Percentiles rank a stretch among this genome's conserved stretches.
These are phyloP conservation scores for Greenwoodochromis staneri DNA, from an alignment of 2,113 vertebrate genomes.

Conservation along the genomic window DNA sequence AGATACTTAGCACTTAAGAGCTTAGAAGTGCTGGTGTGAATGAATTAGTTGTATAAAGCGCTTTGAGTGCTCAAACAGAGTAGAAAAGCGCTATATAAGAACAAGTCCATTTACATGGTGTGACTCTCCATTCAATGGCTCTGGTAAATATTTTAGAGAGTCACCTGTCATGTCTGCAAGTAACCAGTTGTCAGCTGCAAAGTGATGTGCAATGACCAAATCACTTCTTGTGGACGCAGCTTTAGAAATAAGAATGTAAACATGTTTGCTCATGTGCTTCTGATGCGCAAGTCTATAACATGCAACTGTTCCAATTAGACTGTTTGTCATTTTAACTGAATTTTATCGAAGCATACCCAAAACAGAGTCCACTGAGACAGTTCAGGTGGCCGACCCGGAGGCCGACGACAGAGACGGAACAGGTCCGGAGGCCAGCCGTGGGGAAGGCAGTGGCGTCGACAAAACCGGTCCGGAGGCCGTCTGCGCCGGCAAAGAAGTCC, in stretches of 20 bases:
- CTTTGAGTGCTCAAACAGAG: not conserved
- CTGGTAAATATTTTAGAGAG: not conserved
- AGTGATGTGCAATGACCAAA: not conserved
- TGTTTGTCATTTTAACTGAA: not conserved
- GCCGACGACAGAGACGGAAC: rapidly evolving
- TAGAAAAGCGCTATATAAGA: not conserved
- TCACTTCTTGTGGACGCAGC: not conserved
- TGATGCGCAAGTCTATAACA: not conserved
- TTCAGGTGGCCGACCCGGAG: not conserved
- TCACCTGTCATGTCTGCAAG: not conserved
- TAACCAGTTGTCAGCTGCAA: not conserved
- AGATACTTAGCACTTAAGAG: not conserved
- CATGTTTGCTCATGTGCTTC: not conserved
- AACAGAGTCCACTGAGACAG: not conserved
- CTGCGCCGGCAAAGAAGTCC: not conserved
- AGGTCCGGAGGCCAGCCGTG: not conserved
- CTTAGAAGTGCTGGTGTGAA: not conserved
- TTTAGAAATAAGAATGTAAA: not conserved
- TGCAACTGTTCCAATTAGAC: not conserved
- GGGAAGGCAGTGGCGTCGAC: rapidly evolving
- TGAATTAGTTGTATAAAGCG: not conserved
- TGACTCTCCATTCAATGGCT: not conserved
- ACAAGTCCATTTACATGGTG: not conserved
- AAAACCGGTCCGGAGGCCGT: not conserved
- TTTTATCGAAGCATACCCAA: not conserved